phyloP scores from a whole-genome alignment of 2,113 vertebrate species.

The Galemys pyrenaicus region DNA sequence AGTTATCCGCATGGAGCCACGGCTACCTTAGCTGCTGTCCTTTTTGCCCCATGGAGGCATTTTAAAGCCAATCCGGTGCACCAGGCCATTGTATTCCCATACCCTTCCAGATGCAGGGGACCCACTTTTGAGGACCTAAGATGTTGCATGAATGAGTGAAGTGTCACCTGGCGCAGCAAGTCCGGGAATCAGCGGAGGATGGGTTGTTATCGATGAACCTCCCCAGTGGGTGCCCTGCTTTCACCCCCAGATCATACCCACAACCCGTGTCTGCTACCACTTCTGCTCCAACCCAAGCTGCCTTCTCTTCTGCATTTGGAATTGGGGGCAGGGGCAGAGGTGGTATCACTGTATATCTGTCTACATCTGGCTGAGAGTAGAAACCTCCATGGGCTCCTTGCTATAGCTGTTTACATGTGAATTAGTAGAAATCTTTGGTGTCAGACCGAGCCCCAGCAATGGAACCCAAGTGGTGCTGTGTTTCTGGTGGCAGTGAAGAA shows the following conservation, averaged over 20 bases:
- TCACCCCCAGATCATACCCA: not conserved
- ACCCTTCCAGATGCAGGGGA: not conserved
- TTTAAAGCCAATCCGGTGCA: constrained; percentile 3
- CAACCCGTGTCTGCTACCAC: not conserved
- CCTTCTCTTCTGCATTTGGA: not conserved
- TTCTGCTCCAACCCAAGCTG: not conserved
- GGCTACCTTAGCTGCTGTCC: not conserved
- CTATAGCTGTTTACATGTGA: not conserved
- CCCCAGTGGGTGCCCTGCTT: not conserved
- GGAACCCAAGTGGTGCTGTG: not conserved
- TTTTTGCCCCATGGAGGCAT: not conserved
- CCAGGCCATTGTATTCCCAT: not conserved
- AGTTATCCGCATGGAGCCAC: not conserved
- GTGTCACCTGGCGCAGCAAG: not conserved
- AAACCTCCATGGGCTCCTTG: not conserved
- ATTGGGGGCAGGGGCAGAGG: not conserved
- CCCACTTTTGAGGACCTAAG: constrained; percentile 7
- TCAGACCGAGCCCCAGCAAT: not conserved
- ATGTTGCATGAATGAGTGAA: not conserved
- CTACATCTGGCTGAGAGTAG: too few relatives aligned
- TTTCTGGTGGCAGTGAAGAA: not conserved
- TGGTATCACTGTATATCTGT: not conserved
- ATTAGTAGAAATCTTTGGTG: constrained; percentile 3
- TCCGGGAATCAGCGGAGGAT: not conserved
- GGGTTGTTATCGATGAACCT: not conserved